Evolutionary conservation across 2,797 vertebrate genomes (phyloP).

Genomic region (Lagocephalus sceleratus): DNA sequence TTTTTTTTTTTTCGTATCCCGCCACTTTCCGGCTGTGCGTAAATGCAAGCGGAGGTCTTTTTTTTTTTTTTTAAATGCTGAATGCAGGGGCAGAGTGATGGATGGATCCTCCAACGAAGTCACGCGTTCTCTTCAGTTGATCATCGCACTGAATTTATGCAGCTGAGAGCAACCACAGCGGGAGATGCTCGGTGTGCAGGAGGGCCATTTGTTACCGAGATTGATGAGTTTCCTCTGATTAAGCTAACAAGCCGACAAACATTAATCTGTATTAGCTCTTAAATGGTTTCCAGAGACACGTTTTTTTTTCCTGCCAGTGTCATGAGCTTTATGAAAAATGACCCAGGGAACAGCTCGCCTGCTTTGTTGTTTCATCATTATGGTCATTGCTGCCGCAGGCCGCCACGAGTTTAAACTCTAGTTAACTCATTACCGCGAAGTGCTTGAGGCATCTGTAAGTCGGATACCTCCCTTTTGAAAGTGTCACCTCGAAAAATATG

Average conservation of each 20-base stretch:
- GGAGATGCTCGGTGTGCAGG: conserved; percentile 46
- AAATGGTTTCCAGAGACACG: conserved; percentile 29
- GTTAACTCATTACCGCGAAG: neutral
- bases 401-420: neutral
- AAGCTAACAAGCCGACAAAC: conserved; percentile 47
- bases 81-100: conserved; percentile 38
- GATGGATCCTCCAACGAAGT: conserved; percentile 53
- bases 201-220: conserved; percentile 51
- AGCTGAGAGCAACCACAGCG: conserved; percentile 31
- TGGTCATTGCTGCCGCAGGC: conserved; percentile 10
- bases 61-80: conserved; percentile 45
- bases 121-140: conserved; percentile 50
- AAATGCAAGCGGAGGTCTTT: neutral
- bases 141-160: conserved; percentile 52
- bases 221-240: conserved; percentile 57
- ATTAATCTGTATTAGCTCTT: conserved; percentile 59
- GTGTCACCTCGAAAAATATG: neutral
- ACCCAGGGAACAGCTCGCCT: too few species aligned
- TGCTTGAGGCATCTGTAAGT: conserved; percentile 3
- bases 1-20: neutral
- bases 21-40: conserved; percentile 29
- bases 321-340: neutral
- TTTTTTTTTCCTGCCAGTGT: neutral
- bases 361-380: neutral
- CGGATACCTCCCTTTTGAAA: neutral